Conservation (phyloP, 1,140 invertebrate genomes). For the Zaprionus kolodkinae region DNA sequence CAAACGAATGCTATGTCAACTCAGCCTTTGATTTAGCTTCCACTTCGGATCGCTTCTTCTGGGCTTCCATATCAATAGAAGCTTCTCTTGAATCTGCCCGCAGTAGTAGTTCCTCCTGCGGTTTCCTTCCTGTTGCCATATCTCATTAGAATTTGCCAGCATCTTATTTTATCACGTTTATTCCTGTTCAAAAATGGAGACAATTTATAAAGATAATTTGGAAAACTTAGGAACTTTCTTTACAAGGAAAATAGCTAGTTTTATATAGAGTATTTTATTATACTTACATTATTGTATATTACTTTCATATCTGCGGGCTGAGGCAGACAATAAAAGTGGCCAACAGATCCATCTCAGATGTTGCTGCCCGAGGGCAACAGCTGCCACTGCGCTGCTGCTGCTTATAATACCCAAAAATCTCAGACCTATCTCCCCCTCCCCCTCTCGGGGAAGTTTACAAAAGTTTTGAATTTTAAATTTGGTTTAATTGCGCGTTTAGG, state of each 20-base stretch:
- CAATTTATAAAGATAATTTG: too few relatives aligned
- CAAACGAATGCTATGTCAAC: slow-evolving; percentile 18
- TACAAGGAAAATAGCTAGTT: too few relatives aligned
- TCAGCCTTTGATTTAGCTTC: background rate
- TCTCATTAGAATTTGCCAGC: too few relatives aligned
- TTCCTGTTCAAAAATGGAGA: too few relatives aligned
- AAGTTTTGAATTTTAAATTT: slow-evolving; percentile 46
- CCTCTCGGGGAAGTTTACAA: background rate
- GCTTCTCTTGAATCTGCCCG: too few relatives aligned
- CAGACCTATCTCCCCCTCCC: background rate
- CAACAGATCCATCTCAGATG: background rate
- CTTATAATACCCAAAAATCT: background rate
- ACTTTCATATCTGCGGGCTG: background rate
- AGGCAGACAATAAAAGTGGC: background rate
- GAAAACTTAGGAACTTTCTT: too few relatives aligned
- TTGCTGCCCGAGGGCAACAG: background rate
- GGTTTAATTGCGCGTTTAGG: slow-evolving; percentile 68
- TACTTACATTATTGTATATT: background rate
- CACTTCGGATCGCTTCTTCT: too few relatives aligned
- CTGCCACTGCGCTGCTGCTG: background rate
- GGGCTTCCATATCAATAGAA: too few relatives aligned
- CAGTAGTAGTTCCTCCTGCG: too few relatives aligned
- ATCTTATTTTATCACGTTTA: too few relatives aligned
- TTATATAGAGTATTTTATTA: too few relatives aligned
- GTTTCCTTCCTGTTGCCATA: too few relatives aligned